Evolutionary conservation across 2,797 vertebrate species (phyloP).

Genomic region (Sorex maritimensis): DNA sequence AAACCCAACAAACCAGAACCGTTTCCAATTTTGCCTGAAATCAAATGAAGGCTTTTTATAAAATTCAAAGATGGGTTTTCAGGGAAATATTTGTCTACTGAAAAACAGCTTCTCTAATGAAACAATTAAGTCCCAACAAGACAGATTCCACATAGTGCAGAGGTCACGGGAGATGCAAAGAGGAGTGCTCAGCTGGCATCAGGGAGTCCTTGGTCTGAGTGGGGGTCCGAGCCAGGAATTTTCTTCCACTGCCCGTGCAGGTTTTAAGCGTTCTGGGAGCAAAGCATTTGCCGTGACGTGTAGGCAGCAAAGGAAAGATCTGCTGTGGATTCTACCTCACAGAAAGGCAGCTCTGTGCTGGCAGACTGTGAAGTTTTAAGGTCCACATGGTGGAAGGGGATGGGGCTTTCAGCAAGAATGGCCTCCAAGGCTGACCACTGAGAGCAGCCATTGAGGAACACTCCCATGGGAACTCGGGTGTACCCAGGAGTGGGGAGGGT

Average conservation of each 20-base stretch:
- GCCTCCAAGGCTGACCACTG: conserved; percentile 47
- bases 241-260: background rate
- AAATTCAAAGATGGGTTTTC: conserved; percentile 73
- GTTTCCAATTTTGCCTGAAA: conserved; percentile 17
- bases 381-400: background rate
- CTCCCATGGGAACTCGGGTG: background rate
- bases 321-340: background rate
- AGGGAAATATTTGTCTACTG: conserved; percentile 83
- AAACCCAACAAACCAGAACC: no score
- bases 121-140: conserved; percentile 88
- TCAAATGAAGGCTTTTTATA: conserved; percentile 67
- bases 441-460: conserved; percentile 32
- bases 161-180: conserved; percentile 88
- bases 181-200: conserved; percentile 50
- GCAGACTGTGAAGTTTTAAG: conserved; percentile 67
- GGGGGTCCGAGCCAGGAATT: conserved; percentile 74
- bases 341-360: background rate
- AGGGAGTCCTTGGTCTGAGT: conserved; percentile 7
- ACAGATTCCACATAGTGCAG: conserved; percentile 84
- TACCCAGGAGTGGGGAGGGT: conserved; percentile 78
- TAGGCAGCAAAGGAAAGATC: background rate
- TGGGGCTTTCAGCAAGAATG: background rate
- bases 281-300: background rate
- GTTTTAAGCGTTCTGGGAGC: conserved; percentile 40
- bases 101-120: conserved; percentile 87